phyloP scores from a whole-genome alignment of 2,888 invertebrate species.

The Craniophora ligustri region DNA sequence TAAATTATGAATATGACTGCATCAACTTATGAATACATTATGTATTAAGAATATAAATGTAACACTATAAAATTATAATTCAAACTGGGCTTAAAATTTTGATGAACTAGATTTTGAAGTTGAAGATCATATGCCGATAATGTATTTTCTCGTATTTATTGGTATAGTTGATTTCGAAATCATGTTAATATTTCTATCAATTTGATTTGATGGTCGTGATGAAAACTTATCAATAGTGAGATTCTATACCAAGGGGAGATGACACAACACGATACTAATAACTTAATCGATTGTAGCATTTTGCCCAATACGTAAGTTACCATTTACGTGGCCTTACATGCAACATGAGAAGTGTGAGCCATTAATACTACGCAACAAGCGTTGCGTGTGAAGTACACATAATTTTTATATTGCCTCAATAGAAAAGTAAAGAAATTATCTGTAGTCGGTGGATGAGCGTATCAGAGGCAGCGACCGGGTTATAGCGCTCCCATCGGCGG shows the following conservation, averaged over 20 bases:
- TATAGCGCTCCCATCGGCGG: slow-evolving; percentile 69
- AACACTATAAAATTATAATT: no score
- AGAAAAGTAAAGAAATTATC: slow-evolving; percentile 40
- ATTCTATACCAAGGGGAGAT: no score
- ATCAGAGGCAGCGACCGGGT: slow-evolving; percentile 70
- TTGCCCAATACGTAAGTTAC: slow-evolving; percentile 11
- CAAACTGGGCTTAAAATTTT: no score
- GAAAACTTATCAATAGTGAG: no score
- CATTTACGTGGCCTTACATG: slow-evolving; percentile 2
- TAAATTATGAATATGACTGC: slow-evolving; percentile 1
- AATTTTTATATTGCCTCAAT: slow-evolving; percentile 20
- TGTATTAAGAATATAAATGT: no score
- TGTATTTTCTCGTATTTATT: no score
- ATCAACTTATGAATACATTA: no score
- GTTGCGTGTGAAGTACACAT: slow-evolving; percentile 21
- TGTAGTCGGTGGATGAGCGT: slow-evolving; percentile 53
- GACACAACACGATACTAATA: slow-evolving; percentile 24
- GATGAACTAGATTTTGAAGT: not conserved
- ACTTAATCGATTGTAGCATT: slow-evolving; percentile 37
- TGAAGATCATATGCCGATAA: no score
- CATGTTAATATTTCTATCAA: no score
- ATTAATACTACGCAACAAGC: slow-evolving; percentile 6
- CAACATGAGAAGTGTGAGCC: not conserved
- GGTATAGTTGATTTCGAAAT: no score
- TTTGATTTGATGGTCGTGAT: no score